Evolutionary conservation across 2,797 vertebrate genomes (phyloP), one percentile per base, ranked within the genome.

Genomic region (Cetoscarus ocellatus): DNA sequence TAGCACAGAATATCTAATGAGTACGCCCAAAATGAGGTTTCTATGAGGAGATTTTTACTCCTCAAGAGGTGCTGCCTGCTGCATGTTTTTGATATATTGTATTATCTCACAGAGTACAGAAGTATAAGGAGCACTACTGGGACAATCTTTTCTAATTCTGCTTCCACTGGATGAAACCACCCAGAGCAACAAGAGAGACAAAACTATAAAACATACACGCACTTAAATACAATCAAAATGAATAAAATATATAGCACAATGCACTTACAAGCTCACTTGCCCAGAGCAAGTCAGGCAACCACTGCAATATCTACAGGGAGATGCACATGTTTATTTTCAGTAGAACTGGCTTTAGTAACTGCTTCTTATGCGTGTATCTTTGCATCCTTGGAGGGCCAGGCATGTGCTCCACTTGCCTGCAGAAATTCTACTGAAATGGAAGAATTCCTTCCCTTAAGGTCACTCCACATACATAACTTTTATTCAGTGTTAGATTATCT

Each of bases 291-390:
- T 73, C 68, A 63, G 27, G 60, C 34, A 79, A 52, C 40, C 17
- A 44, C 60, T 54, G 62, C 10, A 19, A 40, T 48, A 57, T 44
- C 9, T 27, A 18, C 58, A 69, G 11, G 5, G 47, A 59, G 44
- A 54, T 51, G 50, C 42, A 27, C 14, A 69, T 64, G 35, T 27
- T 61, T 61, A 58, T 67, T 69, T 64, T 65, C 40, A 13, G 39
- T 43, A 56, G 65, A 53, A 67, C 74, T 88, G 69, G 62, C 67
- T 73, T 70, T 65, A 60, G 65, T 55, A 84, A 81, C 69, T 35
- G 58, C 42, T 54, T 83, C 78, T 70, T 58, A 38, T 57, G 12
- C 52, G 7, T 35, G 27, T 34, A 27, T 61, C 10, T 64, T 50
- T 77, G 38, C 9, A 53, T 44, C 57, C 45, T 56, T 71, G 27